phyloP scores from a whole-genome alignment of 2,113 vertebrate species.

The Eulemur rufifrons region DNA sequence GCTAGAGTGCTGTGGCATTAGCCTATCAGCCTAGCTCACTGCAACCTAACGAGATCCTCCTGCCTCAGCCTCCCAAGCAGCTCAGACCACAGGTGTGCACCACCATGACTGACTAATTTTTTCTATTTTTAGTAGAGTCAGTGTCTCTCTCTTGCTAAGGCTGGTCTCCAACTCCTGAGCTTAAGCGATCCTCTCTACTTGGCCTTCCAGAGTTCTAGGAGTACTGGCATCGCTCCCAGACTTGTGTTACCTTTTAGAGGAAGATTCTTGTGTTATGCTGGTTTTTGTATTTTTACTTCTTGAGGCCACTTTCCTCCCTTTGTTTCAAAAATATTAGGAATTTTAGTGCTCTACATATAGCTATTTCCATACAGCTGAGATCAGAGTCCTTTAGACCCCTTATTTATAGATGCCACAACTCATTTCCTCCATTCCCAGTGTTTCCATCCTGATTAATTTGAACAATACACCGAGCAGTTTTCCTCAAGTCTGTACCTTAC shows the following conservation, averaged over 20 bases:
- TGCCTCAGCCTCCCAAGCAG: too few species aligned
- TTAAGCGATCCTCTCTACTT: too few species aligned
- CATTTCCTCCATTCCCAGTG: not conserved
- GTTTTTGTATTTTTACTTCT: not conserved
- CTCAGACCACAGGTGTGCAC: too few species aligned
- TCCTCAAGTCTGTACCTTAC: not conserved
- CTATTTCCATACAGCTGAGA: not conserved
- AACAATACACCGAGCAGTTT: not conserved
- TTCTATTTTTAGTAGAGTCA: too few species aligned
- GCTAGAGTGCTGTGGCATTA: too few species aligned
- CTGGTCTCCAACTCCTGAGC: too few species aligned
- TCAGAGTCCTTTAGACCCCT: not conserved
- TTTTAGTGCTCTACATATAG: not conserved
- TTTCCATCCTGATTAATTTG: not conserved
- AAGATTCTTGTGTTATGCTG: not conserved
- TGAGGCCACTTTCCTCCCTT: not conserved
- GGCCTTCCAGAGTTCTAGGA: too few species aligned
- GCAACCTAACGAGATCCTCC: too few species aligned
- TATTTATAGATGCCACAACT: not conserved
- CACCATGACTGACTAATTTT: too few species aligned
- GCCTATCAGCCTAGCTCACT: too few species aligned
- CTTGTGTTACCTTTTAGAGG: not conserved
- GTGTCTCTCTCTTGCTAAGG: too few species aligned
- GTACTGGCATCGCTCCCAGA: too few species aligned
- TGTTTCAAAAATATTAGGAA: not conserved